Conservation (phyloP, 2,888 invertebrate species). For the Epirrita christyi region DNA sequence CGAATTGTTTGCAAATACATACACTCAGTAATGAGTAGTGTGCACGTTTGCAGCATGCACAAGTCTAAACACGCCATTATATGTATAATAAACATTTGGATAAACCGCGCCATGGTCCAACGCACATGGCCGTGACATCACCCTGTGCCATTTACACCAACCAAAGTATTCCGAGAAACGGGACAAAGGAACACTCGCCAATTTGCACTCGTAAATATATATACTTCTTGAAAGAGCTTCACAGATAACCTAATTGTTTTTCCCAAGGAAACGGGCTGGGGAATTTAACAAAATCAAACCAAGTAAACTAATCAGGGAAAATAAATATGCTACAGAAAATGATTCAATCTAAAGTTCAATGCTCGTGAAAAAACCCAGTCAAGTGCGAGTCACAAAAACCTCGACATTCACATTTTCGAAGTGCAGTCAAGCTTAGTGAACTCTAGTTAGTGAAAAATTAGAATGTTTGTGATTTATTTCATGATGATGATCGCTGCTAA, state of each 20-base stretch:
- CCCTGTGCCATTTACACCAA: conserved; percentile 53
- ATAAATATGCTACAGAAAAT: too few relatives aligned
- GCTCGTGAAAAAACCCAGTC: too few relatives aligned
- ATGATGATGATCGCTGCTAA: too few relatives aligned
- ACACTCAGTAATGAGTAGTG: not conserved
- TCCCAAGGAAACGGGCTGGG: conserved; percentile 15
- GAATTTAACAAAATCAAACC: not conserved
- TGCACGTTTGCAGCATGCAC: not conserved
- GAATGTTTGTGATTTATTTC: too few relatives aligned
- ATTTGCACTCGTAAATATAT: conserved; percentile 23
- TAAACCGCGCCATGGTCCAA: conserved; percentile 54
- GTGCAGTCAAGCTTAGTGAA: too few relatives aligned
- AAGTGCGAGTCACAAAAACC: too few relatives aligned
- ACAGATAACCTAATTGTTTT: conserved; percentile 30
- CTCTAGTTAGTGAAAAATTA: too few relatives aligned
- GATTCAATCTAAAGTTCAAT: too few relatives aligned
- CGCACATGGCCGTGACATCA: conserved; percentile 68
- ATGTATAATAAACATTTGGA: conserved; percentile 42
- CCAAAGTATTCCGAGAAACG: conserved; percentile 48
- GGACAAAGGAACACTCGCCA: conserved; percentile 39
- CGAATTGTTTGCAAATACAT: too few relatives aligned
- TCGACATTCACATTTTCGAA: too few relatives aligned
- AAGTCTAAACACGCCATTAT: conserved; percentile 11
- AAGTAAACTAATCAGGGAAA: too few relatives aligned
- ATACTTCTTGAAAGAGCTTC: conserved; percentile 6